phyloP scores from a whole-genome alignment of 2,888 invertebrate species.

The Unio pictorum region DNA sequence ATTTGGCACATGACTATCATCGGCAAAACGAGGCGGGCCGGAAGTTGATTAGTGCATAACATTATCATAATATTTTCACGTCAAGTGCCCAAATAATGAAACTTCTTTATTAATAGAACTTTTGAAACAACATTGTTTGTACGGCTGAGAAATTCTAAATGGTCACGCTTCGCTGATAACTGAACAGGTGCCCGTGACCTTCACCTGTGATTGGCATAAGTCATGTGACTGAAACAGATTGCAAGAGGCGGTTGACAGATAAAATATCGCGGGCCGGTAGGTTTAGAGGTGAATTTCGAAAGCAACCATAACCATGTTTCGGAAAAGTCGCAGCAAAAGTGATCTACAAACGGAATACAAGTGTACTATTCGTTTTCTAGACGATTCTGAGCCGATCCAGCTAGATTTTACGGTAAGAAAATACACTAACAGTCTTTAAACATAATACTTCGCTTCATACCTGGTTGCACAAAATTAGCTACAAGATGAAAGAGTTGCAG shows the following conservation, averaged over 20 bases:
- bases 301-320: conserved; percentile 54
- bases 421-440: neutral
- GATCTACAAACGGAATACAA: conserved; percentile 67
- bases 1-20: no score
- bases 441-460: no score
- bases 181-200: conserved; percentile 35
- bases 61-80: conserved; percentile 7
- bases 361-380: conserved; percentile 68
- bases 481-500: no score
- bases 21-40: conserved; percentile 35
- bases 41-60: conserved; percentile 18
- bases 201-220: conserved; percentile 30
- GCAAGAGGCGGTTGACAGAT: conserved; percentile 29
- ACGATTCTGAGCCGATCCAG: conserved; percentile 68
- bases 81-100: neutral
- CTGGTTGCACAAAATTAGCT: no score
- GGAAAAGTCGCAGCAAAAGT: conserved; percentile 60
- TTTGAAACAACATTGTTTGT: no score
- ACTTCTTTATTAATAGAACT: no score
- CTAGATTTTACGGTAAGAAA: conserved; percentile 66
- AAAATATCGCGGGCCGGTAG: conserved; percentile 1
- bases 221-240: conserved; percentile 48
- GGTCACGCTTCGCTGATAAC: neutral
- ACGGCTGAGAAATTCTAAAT: no score
- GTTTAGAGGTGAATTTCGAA: no score